Conservation (phyloP, 2,113 vertebrate genomes). For the Erythrocebus patas region DNA sequence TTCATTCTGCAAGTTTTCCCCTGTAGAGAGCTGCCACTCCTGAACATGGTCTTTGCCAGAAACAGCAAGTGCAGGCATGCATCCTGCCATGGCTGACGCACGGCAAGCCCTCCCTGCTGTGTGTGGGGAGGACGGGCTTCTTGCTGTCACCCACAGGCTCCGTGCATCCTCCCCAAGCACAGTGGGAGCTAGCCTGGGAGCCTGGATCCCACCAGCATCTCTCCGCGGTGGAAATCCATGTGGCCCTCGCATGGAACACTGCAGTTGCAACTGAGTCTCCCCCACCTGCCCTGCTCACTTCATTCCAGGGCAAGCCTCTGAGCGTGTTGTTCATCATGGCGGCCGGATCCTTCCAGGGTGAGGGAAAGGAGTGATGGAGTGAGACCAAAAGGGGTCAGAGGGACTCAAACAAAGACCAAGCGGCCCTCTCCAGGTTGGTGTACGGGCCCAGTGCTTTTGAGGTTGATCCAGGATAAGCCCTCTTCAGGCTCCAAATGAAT, state of each 20-base stretch:
- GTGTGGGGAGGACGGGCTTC: rapidly evolving
- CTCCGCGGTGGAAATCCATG: not conserved
- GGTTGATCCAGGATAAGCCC: not conserved
- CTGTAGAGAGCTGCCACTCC: not conserved
- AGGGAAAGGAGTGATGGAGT: too few species aligned
- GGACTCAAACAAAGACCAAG: not conserved
- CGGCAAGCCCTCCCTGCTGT: not conserved
- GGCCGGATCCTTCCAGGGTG: not conserved
- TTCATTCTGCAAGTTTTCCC: not conserved
- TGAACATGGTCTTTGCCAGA: not conserved
- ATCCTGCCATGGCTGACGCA: rapidly evolving
- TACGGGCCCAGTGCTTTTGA: not conserved
- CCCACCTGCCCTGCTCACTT: not conserved
- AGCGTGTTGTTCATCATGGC: not conserved
- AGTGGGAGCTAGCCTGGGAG: not conserved
- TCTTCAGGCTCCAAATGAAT: not conserved
- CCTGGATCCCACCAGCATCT: not conserved
- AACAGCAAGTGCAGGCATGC: not conserved
- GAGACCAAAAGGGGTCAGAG: not conserved
- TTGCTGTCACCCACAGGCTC: rapidly evolving
- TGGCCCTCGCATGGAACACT: not conserved
- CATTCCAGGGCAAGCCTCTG: not conserved
- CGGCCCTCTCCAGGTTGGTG: not conserved
- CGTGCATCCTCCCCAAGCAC: not conserved
- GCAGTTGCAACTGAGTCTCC: not conserved